Evolutionary conservation across 2,888 invertebrate genomes (phyloP), one percentile per base, ranked within the genome.

Genomic region (Cantharis rustica): DNA sequence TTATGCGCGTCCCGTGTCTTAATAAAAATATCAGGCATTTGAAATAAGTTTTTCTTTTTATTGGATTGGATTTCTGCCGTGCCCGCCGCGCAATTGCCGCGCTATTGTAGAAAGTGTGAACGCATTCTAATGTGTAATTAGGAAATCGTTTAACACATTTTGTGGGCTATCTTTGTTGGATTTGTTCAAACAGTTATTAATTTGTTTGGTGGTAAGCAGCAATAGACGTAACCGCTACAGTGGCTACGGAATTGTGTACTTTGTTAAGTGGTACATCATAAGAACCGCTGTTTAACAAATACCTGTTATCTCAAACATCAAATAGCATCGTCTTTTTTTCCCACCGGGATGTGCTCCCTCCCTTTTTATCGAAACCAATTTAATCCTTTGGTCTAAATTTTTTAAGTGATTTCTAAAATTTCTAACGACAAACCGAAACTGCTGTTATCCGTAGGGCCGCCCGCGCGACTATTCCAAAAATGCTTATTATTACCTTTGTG

Each of bases 261-360:
- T 75, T 78, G 76, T 75, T 82, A 81, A 82, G 80, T 81, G 81
- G 80, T 80, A 79, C 80, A 80, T 79, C 79, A 79, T 76, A 81
- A 75, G 73, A 63, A 75, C 81, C 81, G 81, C 80, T 79, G 79
- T 75, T 75, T 79, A 79, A 79, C 79, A 75, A 77, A 68, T 75
- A 68, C 72, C 66, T 75, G 68, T 72, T 72, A 71, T 68, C 27
- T 71, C 61, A 73, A 64, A 73, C 68, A 66, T 71, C 72, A 75
- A 78, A 78, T 47, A 9, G 47, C 47, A 47, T 47, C 68, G 71
- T 75, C 71, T 27, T 61, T 71, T 72, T 77, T 77, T 77, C 75
- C 77, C 73, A 73, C 16, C 69, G 47, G n/a, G 47, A 47, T 47
- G 2, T n/a, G 47, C 47, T 47, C 47, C 47, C 47, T 47, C 47